Percentiles rank a stretch among this genome's conserved stretches.
These are phyloP conservation scores for Diacarnus erythraeanus DNA, from an alignment of 37 sponge, comb jelly and placozoan genomes.

Conservation along the genomic window DNA sequence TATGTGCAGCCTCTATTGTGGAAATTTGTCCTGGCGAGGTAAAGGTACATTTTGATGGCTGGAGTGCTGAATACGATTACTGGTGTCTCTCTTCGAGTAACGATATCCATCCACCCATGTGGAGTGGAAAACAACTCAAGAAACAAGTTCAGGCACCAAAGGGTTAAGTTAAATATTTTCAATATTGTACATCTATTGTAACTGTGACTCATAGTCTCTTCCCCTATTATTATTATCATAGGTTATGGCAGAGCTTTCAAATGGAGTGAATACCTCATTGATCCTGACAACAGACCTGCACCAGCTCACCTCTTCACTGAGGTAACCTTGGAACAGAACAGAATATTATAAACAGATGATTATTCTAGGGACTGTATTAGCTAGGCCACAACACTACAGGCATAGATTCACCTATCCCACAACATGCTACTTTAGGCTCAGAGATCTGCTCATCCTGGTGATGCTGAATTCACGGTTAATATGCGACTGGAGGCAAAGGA, in stretches of 20 bases:
- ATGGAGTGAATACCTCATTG: constrained; percentile 61
- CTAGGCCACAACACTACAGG: no score
- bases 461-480: constrained; percentile 18
- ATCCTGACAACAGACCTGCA: constrained; percentile 48
- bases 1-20: constrained; percentile 74
- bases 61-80: constrained; percentile 70
- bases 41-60: constrained; percentile 88
- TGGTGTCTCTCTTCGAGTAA: constrained; percentile 55
- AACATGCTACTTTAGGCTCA: constrained; percentile 11
- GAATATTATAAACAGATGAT: not conserved
- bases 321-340: constrained; percentile 21
- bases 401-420: no score
- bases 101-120: constrained; percentile 78
- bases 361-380: not conserved
- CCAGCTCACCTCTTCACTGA: constrained; percentile 70
- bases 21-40: constrained; percentile 41
- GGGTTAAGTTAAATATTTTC: constrained; percentile 42
- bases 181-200: not conserved
- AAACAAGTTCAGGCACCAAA: constrained; percentile 16
- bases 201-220: not conserved
- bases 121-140: constrained; percentile 47
- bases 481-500: constrained; percentile 86
- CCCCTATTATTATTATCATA: not conserved
- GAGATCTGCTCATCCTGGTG: not conserved
- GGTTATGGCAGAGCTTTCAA: constrained; percentile 36